These are phyloP conservation scores for Macrotrachela quadricornifera DNA, from an alignment of 1,140 invertebrate genomes.

Conservation along the genomic window DNA sequence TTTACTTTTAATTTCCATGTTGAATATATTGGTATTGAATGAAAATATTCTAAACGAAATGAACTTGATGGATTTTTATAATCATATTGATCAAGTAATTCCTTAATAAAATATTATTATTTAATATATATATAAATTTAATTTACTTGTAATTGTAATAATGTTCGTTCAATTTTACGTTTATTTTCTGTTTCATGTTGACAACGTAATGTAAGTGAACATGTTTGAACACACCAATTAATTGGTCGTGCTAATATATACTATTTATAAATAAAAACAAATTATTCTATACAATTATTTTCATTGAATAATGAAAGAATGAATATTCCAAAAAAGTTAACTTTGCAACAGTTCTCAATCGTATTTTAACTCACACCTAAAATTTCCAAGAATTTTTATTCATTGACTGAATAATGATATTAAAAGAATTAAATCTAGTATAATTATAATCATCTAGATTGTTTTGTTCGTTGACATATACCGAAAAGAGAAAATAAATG, in stretches of 20 bases:
- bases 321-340: too few relatives aligned
- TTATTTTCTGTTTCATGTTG: conserved; percentile 49
- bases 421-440: too few relatives aligned
- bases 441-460: too few relatives aligned
- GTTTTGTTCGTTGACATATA: too few relatives aligned
- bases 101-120: conserved; percentile 34
- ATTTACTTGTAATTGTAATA: conserved; percentile 49
- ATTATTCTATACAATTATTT: background rate
- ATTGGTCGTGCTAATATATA: conserved; percentile 24
- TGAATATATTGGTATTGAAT: conserved; percentile 37
- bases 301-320: too few relatives aligned
- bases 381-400: too few relatives aligned
- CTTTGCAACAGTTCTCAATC: too few relatives aligned
- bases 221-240: conserved; percentile 43
- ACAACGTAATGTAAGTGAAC: conserved; percentile 47
- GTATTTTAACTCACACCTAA: too few relatives aligned
- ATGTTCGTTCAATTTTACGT: conserved; percentile 57
- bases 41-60: conserved; percentile 34
- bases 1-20: conserved; percentile 45
- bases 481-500: too few relatives aligned
- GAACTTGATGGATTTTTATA: conserved; percentile 24
- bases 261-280: conserved; percentile 14
- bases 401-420: too few relatives aligned
- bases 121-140: too few relatives aligned
- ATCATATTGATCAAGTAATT: conserved; percentile 42